phyloP scores from a whole-genome alignment of 1,140 invertebrate species.

The Zaprionus lachaisei region DNA sequence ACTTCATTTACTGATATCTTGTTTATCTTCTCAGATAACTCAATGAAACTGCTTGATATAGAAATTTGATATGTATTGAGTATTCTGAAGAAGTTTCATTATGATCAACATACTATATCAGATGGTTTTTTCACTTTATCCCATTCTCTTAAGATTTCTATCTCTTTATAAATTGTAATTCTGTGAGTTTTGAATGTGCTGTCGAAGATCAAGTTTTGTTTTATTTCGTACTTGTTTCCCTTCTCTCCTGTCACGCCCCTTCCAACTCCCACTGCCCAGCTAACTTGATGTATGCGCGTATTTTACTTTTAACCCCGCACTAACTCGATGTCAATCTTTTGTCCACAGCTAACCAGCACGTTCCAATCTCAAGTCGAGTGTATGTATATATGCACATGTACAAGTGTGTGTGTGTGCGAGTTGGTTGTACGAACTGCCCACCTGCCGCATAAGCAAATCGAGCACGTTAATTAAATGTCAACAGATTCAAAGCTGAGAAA shows the following conservation, averaged over 20 bases:
- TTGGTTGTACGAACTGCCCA: slow-evolving; percentile 42
- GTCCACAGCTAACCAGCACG: slow-evolving; percentile 49
- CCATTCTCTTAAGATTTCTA: not conserved
- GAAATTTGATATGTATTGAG: not conserved
- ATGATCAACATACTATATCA: not conserved
- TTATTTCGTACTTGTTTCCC: not conserved
- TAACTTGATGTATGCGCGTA: slow-evolving; percentile 19
- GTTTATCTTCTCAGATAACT: not conserved
- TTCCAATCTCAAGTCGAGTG: slow-evolving; percentile 26
- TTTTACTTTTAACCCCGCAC: slow-evolving; percentile 28
- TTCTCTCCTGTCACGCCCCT: not conserved
- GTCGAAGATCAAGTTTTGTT: not conserved
- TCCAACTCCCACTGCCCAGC: not conserved
- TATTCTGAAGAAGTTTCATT: not conserved
- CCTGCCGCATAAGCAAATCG: slow-evolving; percentile 70
- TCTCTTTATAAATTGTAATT: not conserved
- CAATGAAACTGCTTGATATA: not conserved
- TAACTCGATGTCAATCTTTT: slow-evolving; percentile 54
- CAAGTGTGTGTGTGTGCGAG: slow-evolving; percentile 16
- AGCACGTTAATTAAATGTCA: slow-evolving; percentile 80
- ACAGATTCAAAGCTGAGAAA: slow-evolving; percentile 52
- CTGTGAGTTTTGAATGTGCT: not conserved
- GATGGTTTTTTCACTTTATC: not conserved
- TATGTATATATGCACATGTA: slow-evolving; percentile 2
- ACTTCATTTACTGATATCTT: not conserved